Conservation (phyloP, 1,140 invertebrate genomes). For the Anoplophora glabripennis region DNA sequence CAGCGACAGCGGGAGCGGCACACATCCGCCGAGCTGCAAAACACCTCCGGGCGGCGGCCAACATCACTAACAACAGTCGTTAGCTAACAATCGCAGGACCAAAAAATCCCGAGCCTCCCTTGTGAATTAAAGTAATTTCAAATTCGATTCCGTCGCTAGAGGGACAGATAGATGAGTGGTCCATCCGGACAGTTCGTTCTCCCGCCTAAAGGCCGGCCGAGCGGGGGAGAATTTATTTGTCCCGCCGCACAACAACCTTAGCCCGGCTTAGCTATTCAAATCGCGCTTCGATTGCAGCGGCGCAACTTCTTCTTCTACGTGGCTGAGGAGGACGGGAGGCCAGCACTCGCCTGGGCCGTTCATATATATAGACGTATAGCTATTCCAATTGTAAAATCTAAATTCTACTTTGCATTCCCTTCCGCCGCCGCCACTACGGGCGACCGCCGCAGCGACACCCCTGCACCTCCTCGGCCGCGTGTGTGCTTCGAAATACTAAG, state of each 20-base stretch:
- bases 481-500: constrained; percentile 20
- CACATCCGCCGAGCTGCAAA: not conserved
- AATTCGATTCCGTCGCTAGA: constrained; percentile 49
- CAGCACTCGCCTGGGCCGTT: constrained; percentile 36
- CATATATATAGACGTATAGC: constrained; percentile 45
- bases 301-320: constrained; percentile 34
- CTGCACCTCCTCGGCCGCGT: constrained; percentile 17
- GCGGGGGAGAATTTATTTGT: constrained; percentile 40
- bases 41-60: not conserved
- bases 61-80: constrained; percentile 42
- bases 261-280: constrained; percentile 49
- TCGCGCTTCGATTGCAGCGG: constrained; percentile 48
- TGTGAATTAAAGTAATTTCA: constrained; percentile 50
- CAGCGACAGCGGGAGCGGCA: not conserved
- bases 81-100: constrained; percentile 44
- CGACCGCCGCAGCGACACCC: constrained; percentile 11
- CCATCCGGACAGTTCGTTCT: constrained; percentile 42
- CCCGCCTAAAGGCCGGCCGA: constrained; percentile 36
- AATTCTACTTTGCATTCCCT: constrained; percentile 47
- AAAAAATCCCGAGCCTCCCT: constrained; percentile 46
- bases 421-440: constrained; percentile 14
- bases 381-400: constrained; percentile 48
- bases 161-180: constrained; percentile 50
- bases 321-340: constrained; percentile 23
- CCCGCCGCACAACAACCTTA: constrained; percentile 44